phyloP scores from a whole-genome alignment of 2,888 invertebrate genomes.

The Drosophila pegasa region DNA sequence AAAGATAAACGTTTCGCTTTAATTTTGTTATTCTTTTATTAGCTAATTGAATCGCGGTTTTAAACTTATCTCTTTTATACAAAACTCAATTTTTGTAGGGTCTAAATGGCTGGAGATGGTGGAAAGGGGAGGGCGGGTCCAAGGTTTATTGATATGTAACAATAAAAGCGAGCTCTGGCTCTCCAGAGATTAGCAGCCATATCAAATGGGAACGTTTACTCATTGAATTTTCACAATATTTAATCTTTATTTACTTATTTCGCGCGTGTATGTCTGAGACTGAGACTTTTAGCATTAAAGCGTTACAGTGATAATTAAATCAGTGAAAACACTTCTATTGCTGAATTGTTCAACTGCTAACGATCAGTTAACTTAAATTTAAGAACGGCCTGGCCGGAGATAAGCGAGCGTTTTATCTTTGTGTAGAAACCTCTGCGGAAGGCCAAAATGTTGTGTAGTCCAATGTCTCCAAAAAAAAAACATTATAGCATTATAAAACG shows the following conservation, averaged over 20 bases:
- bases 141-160: slow-evolving; percentile 55
- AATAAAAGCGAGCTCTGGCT: slow-evolving; percentile 2
- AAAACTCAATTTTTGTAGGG: slow-evolving; percentile 24
- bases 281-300: slow-evolving; percentile 48
- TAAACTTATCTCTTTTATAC: slow-evolving; percentile 9
- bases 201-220: slow-evolving; percentile 33
- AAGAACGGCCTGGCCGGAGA: slow-evolving; percentile 19
- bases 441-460: slow-evolving; percentile 12
- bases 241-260: slow-evolving; percentile 7
- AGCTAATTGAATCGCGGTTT: slow-evolving; percentile 22
- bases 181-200: slow-evolving; percentile 40
- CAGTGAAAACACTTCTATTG: slow-evolving; percentile 14
- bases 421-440: slow-evolving; percentile 46
- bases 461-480: slow-evolving; percentile 26
- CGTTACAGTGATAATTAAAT: slow-evolving; percentile 48
- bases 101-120: background rate
- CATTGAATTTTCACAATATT: slow-evolving; percentile 3
- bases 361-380: slow-evolving; percentile 10
- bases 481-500: slow-evolving; percentile 48
- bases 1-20: slow-evolving; percentile 11
- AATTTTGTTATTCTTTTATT: slow-evolving; percentile 11
- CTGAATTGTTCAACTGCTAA: slow-evolving; percentile 1
- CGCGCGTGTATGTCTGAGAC: background rate
- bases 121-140: background rate
- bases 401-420: slow-evolving; percentile 35